Evolutionary conservation across 2,797 vertebrate species (phyloP), one percentile per base, ranked within the genome.

Genomic region (Eulemur albifrons): DNA sequence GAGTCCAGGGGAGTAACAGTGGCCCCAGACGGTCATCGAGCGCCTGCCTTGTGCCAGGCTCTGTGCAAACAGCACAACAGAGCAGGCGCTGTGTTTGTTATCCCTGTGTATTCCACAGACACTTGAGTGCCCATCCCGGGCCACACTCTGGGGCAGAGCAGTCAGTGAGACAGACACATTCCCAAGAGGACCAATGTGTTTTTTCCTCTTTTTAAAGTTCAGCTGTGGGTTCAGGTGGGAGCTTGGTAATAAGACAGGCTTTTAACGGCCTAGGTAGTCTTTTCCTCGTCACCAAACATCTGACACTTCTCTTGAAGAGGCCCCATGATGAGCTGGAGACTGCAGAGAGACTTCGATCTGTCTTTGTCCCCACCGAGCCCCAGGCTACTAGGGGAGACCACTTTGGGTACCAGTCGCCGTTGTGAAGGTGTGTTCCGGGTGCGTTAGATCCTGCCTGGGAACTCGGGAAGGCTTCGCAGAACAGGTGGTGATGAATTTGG

Each of bases 161-260:
- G 63, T 0, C 23, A 6, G 12, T 15, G 0, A 15, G 15, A 32
- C 0, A 2, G 79, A 7, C 18, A 1, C 0, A 0, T 18, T 17
- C 59, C 35, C 35, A 13, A 8, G 3, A 48, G 79, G 27, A 8
- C 50, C 35, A 48, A 0, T 9, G 57, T 82, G 67, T 18, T 2
- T 1, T 61, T 75, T 21, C 18, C 63, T 80, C 48, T 50, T 3
- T 1, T n/a, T 61, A 72, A 1, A 17, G 40, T 72, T 38, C 32
- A 17, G 70, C 38, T 4, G 79, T 63, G 23, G 48, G n/a, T 82
- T 21, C 23, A 4, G 80, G 25, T 59, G 57, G 77, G 43, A 43
- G 32, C 50, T 2, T 2, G n/a, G 20, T 32, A 6, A 4, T 0
- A 5, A 79, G 59, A 14, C 25, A 4, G 65, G 45, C 61, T 88